Conservation (phyloP, 2,888 invertebrate species). For the Hydroisotoma schaefferi region DNA sequence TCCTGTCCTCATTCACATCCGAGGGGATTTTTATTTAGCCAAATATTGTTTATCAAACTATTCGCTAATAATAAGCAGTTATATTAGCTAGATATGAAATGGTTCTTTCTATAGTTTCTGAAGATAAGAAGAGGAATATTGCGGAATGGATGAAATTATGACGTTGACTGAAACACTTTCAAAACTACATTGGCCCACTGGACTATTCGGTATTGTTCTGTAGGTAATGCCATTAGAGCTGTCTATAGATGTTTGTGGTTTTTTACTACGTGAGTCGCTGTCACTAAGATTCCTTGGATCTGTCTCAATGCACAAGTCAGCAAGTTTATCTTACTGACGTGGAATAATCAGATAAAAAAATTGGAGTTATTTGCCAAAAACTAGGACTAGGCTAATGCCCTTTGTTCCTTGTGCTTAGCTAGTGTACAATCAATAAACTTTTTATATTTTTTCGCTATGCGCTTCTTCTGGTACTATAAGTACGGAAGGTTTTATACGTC, state of each 20-base stretch:
- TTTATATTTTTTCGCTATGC: not conserved
- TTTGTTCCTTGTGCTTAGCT: too few species aligned
- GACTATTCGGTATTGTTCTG: not conserved
- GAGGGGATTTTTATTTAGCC: too few species aligned
- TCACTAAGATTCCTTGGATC: not conserved
- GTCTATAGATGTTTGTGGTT: not conserved
- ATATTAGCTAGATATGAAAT: too few species aligned
- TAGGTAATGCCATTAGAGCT: not conserved
- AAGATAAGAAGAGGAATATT: too few species aligned
- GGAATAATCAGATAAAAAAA: conserved; percentile 6
- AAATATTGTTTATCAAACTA: too few species aligned
- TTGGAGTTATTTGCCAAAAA: conserved; percentile 4
- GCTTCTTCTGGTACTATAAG: not conserved
- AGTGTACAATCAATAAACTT: not conserved
- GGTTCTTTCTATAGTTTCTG: too few species aligned
- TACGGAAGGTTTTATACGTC: too few species aligned
- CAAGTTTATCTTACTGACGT: conserved; percentile 6
- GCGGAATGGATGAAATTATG: too few species aligned
- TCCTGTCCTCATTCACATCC: too few species aligned
- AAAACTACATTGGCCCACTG: not conserved
- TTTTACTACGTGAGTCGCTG: not conserved
- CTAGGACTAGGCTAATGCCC: too few species aligned
- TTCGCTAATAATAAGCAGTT: too few species aligned
- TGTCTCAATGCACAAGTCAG: conserved; percentile 6
- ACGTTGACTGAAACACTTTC: too few species aligned